Percentiles rank a stretch among this genome's conserved stretches.
phyloP scores from a whole-genome alignment of 2,797 vertebrate species.

The Brachyalestes nurse region DNA sequence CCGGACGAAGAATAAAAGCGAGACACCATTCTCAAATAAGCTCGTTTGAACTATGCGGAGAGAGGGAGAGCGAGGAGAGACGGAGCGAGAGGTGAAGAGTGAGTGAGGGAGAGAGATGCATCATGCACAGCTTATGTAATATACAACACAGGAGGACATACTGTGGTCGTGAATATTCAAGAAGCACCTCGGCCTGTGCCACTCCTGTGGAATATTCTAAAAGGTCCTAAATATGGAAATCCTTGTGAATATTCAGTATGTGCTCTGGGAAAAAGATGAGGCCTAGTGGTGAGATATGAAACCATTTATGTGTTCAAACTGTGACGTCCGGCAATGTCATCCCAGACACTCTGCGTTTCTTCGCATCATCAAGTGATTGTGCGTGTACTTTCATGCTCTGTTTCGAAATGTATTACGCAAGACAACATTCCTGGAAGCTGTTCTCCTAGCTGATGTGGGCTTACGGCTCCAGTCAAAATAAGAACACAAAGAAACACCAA shows the following conservation, averaged over 20 bases:
- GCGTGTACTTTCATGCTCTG: neutral
- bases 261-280: neutral
- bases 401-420: neutral
- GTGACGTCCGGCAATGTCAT: too few species aligned
- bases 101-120: slow-evolving; percentile 18
- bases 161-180: slow-evolving; percentile 39
- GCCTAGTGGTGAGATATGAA: slow-evolving; percentile 13
- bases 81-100: neutral
- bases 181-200: slow-evolving; percentile 33
- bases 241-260: slow-evolving; percentile 38
- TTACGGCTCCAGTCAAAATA: slow-evolving; percentile 18
- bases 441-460: neutral
- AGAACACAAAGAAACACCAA: neutral
- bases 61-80: neutral
- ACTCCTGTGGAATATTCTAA: slow-evolving; percentile 16
- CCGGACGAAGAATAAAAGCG: slow-evolving; percentile 40
- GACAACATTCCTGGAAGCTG: neutral
- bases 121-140: slow-evolving; percentile 43
- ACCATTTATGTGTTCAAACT: slow-evolving; percentile 1
- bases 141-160: slow-evolving; percentile 32
- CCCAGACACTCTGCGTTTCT: neutral
- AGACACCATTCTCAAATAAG: slow-evolving; percentile 31
- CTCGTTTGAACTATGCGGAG: slow-evolving; percentile 10
- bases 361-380: neutral
- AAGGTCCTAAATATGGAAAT: slow-evolving; percentile 36